phyloP scores from a whole-genome alignment of 2,888 invertebrate species.

The Andrena chrysosceles region DNA sequence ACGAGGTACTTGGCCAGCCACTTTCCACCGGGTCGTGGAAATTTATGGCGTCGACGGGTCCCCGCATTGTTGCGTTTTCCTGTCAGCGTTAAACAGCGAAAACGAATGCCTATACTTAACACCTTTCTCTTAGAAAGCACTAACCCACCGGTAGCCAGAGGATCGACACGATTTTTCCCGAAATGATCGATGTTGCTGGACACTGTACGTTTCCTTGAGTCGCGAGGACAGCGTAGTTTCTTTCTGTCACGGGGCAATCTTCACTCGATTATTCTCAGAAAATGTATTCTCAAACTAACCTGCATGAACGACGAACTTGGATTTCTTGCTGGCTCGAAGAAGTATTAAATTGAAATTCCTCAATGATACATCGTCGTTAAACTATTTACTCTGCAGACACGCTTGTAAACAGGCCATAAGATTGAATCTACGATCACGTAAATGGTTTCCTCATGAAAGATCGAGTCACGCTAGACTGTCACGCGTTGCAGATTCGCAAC shows the following conservation, averaged over 20 bases:
- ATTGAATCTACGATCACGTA: conserved; percentile 23
- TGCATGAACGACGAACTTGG: not conserved
- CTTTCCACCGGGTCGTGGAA: conserved; percentile 30
- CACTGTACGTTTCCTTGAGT: not conserved
- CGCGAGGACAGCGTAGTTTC: conserved; percentile 6
- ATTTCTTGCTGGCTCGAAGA: no score
- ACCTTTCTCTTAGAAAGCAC: conserved; percentile 56
- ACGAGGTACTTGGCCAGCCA: not conserved
- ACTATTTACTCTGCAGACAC: conserved; percentile 18
- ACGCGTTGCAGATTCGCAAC: conserved; percentile 31
- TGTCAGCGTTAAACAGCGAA: not conserved
- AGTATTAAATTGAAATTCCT: not conserved
- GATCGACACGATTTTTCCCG: not conserved
- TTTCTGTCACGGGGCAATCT: conserved; percentile 7
- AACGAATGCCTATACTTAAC: conserved; percentile 15
- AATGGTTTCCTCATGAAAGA: conserved; percentile 43
- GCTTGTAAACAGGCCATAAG: conserved; percentile 25
- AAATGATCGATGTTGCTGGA: not conserved
- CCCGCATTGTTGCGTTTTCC: conserved; percentile 20
- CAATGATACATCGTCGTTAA: not conserved
- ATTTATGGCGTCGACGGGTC: conserved; percentile 22
- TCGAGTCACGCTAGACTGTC: conserved; percentile 28
- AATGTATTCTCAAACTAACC: conserved; percentile 36
- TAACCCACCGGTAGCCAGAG: not conserved
- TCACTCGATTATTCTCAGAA: not conserved